phyloP scores from a whole-genome alignment of 2,888 invertebrate species.

The Thecocarcelia acutangulata region DNA sequence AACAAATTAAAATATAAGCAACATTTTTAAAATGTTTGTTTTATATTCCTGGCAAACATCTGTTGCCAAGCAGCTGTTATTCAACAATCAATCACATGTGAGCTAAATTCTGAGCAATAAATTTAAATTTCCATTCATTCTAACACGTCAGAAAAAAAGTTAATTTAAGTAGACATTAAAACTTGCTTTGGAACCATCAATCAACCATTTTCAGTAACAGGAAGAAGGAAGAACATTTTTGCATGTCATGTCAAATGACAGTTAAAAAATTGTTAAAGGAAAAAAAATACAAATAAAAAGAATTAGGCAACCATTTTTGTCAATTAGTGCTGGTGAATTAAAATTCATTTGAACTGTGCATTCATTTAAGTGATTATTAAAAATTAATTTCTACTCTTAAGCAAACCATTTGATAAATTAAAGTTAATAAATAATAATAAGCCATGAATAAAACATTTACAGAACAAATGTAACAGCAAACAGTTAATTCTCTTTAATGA shows the following conservation, averaged over 20 bases:
- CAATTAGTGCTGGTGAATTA: conserved; percentile 57
- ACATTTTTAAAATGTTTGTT: too few relatives aligned
- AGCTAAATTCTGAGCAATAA: too few relatives aligned
- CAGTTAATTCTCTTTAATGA: conserved; percentile 64
- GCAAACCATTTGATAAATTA: too few relatives aligned
- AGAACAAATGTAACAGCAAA: conserved; percentile 1
- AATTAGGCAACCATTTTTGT: conserved; percentile 8
- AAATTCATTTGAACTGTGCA: conserved; percentile 19
- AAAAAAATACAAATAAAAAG: conserved; percentile 8
- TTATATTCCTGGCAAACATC: too few relatives aligned
- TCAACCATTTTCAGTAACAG: conserved; percentile 42
- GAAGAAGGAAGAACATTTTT: conserved; percentile 39
- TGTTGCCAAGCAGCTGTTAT: not conserved
- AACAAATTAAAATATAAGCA: too few relatives aligned
- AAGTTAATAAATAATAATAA: not conserved
- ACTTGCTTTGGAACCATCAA: conserved; percentile 18
- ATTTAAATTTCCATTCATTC: too few relatives aligned
- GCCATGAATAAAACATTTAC: not conserved
- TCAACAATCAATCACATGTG: too few relatives aligned
- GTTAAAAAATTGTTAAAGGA: conserved; percentile 34
- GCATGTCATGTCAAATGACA: conserved; percentile 55
- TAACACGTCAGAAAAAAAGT: too few relatives aligned
- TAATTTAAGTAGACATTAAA: too few relatives aligned
- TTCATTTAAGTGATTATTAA: too few relatives aligned
- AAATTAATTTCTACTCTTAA: too few relatives aligned